phyloP scores from a whole-genome alignment of 2,113 vertebrate genomes.

The Myocastor coypus region DNA sequence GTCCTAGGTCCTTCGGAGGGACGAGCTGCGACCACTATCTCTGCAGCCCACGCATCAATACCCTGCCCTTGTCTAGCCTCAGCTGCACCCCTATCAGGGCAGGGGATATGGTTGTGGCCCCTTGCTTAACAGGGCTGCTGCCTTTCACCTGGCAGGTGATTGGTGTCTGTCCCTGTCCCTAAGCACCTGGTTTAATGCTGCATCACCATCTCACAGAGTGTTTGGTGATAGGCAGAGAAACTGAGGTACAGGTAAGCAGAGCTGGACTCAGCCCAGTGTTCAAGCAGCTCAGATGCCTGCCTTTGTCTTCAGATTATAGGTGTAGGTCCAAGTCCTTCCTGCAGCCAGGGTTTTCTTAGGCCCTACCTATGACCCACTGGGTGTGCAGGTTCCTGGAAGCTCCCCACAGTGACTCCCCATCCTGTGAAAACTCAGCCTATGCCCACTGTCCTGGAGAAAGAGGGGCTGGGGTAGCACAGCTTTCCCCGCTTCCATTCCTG shows the following conservation, averaged over 20 bases:
- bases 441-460: background rate
- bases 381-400: background rate
- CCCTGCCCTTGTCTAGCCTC: too few species aligned
- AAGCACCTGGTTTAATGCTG: accelerated
- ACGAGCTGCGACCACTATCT: background rate
- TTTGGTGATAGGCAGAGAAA: accelerated
- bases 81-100: background rate
- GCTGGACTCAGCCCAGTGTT: background rate
- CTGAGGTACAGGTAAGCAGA: accelerated
- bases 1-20: background rate
- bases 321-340: background rate
- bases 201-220: accelerated
- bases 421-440: background rate
- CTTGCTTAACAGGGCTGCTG: accelerated
- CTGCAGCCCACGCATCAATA: background rate
- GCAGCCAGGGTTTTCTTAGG: background rate
- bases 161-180: background rate
- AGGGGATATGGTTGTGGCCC: accelerated
- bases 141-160: accelerated
- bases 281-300: background rate
- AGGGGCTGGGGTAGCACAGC: accelerated
- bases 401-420: background rate
- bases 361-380: background rate
- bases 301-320: background rate
- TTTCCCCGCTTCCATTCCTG: accelerated